Evolutionary conservation across 2,888 invertebrate species (phyloP), one percentile per base, ranked within the genome.

Genomic region (Melieria picta): DNA sequence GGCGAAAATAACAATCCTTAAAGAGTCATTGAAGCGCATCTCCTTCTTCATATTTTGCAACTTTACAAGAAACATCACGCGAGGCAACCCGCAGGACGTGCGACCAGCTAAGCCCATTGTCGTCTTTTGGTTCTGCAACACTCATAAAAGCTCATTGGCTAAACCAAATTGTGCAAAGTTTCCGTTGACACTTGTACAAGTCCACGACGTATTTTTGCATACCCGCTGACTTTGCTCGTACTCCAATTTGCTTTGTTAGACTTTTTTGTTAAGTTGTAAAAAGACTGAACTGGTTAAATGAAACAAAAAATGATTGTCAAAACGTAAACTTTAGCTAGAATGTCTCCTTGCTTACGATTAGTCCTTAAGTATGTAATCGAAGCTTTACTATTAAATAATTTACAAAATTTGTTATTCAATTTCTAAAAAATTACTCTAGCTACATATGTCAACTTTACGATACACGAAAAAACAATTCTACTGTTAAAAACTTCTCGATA

Each of bases 1-100:
- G 88, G 88, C 81, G 88, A 89, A 77, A 89, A 88, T 80, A 89
- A 89, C 77, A 87, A 87, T 80, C 80, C 86, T 78, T 86, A 77
- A 67, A 72, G 62, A 30, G 30, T 30, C 30, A 30, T 30, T 30
- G 30, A 30, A 30, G 30, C 30, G 30, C 30, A 30, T 30, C 30
- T 30, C 30, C 30, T 30, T 30, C 30, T 30, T 30, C 30, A 30
- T 30, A 30, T 30, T 30, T 30, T 30, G 30, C 30, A 30, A 30
- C 30, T 30, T 30, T 30, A 30, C 30, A 30, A 30, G 30, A 30
- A 30, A 30, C 30, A 30, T 30, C 30, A 30, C 30, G 30, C 30
- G 30, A 30, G 2, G 30, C 30, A 30, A 3, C 30, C 30, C 30
- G 30, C 30, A 30, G 30, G 30, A 30, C 30, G 30, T 30, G 30